Evolutionary conservation across 2,113 vertebrate genomes (phyloP).

Genomic region (Myrmecophaga tridactyla): DNA sequence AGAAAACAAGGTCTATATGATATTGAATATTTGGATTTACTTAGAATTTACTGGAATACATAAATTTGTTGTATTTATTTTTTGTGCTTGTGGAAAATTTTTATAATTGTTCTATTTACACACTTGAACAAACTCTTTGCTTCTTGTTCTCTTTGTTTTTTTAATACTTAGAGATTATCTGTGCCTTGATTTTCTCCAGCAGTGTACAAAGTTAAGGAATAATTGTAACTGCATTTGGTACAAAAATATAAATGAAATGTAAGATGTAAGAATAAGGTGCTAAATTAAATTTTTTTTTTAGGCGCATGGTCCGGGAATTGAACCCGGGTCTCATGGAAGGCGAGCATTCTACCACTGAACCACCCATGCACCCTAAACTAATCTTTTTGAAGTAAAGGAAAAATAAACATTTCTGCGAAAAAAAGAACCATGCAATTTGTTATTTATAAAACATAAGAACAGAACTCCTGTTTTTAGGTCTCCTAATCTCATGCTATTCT

Average conservation of each 20-base stretch:
- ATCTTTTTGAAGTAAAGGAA: slow-evolving; percentile 10
- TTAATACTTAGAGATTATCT: not conserved
- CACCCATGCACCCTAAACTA: no score
- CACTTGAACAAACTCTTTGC: not conserved
- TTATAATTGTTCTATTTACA: not conserved
- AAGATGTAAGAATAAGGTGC: not conserved
- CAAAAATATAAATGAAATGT: not conserved
- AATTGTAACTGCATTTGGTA: not conserved
- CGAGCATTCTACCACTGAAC: no score
- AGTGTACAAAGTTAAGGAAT: not conserved
- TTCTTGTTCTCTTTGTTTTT: not conserved
- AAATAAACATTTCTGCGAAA: not conserved
- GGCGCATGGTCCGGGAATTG: no score
- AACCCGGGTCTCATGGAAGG: no score
- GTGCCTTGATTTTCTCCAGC: not conserved
- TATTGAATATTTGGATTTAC: not conserved
- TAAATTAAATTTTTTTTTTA: not conserved
- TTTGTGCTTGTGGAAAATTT: not conserved
- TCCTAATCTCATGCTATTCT: not conserved
- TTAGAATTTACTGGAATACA: not conserved
- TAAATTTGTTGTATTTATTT: not conserved
- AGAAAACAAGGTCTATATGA: not conserved
- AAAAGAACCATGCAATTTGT: not conserved
- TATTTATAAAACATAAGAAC: not conserved
- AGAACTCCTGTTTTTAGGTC: not conserved